These are phyloP conservation scores for Lithophane ornitopus DNA, from an alignment of 2,888 invertebrate genomes.

Conservation along the genomic window DNA sequence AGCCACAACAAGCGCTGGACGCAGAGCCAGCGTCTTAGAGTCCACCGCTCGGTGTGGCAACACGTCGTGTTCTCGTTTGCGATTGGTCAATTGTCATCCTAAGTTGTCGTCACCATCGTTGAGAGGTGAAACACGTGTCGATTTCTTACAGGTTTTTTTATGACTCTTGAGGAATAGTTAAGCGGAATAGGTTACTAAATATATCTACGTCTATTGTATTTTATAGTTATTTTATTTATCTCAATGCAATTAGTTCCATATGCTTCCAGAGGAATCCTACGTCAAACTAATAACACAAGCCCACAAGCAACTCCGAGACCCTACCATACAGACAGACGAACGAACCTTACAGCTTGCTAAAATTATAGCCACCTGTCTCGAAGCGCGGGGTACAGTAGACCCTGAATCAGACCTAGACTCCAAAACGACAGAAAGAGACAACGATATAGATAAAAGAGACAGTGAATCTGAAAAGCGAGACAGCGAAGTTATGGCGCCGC, in stretches of 20 bases:
- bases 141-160: too few relatives aligned
- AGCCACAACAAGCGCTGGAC: too few relatives aligned
- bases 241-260: neutral
- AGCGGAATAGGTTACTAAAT: too few relatives aligned
- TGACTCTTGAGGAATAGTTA: too few relatives aligned
- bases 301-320: slow-evolving; percentile 79
- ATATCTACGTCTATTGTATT: too few relatives aligned
- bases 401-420: slow-evolving; percentile 69
- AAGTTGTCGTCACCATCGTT: too few relatives aligned
- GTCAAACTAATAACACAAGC: slow-evolving; percentile 78
- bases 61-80: too few relatives aligned
- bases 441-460: slow-evolving; percentile 61
- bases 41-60: too few relatives aligned
- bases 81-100: too few relatives aligned
- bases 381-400: slow-evolving; percentile 73
- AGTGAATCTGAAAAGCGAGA: slow-evolving; percentile 52
- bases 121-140: too few relatives aligned
- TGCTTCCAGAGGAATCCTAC: slow-evolving; percentile 80
- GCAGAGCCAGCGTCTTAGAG: too few relatives aligned
- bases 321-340: slow-evolving; percentile 79
- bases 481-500: slow-evolving; percentile 82
- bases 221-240: neutral
- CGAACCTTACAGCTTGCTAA: slow-evolving; percentile 78
- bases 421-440: slow-evolving; percentile 60
- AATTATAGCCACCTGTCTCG: slow-evolving; percentile 81